Evolutionary conservation across 1,140 invertebrate genomes (phyloP), one percentile per base, ranked within the genome.

Genomic region (Hycleus phaleratus): DNA sequence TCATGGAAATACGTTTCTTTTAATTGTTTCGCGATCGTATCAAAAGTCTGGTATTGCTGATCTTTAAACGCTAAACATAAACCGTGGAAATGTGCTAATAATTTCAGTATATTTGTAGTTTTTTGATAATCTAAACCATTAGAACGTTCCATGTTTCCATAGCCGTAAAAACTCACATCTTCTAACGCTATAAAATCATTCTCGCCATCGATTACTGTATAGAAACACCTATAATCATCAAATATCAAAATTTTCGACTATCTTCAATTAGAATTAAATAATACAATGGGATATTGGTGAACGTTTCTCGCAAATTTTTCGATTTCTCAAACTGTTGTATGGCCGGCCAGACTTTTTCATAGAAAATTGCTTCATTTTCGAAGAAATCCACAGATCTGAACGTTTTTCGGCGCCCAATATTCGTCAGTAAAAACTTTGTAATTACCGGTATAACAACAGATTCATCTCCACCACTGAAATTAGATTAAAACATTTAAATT

Each of bases 321-420:
- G 66, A 56, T 2, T 67, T 45, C 65, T 83, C 80, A 53, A 82
- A 83, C 26, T 75, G 67, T 2, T 80, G 64, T 49, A 83, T 67
- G 2, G 64, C 71, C 9, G 78, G 78, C 32, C 81, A 67, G 6
- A 68, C 60, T 62, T 81, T 75, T 6, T 75, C 70, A 66, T 86
- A 87, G 64, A 86, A 86, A 45, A 71, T 65, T 6, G 85, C 82
- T 73, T 87, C 85, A 64, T 86, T 86, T 50, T 72, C 69, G 59
- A 87, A 87, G 64, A 87, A 87, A 32, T 85, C 83, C n/a, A 71
- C 59, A 24, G 81, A 85, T 46, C 81, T 76, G 60, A 79, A 87
- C 0, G 85, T 81, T 26, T 82, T 81, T 8, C 81, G 76, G 12
- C 83, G 71, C 3, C 78, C 80, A 3, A 80, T 49, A 61, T 82